These are phyloP conservation scores for Coregonus clupeaformis DNA, from an alignment of 2,113 vertebrate genomes.

Conservation along the genomic window DNA sequence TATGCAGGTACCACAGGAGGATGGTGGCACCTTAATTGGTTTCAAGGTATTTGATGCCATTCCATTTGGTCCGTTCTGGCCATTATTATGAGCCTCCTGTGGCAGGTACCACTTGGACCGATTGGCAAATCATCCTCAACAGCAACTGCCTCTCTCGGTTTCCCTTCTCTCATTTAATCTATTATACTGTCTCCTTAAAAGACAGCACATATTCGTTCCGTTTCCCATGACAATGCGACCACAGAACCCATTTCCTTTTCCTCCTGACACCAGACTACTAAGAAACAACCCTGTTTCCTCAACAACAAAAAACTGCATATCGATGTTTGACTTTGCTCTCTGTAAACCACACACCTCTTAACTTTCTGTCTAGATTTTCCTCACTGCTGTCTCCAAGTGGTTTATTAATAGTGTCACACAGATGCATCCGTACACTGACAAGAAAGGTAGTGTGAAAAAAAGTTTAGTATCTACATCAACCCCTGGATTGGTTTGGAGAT, in stretches of 20 bases:
- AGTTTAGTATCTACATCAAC: not conserved
- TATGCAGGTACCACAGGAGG: too few relatives aligned
- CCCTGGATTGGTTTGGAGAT: not conserved
- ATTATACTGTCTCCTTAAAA: not conserved
- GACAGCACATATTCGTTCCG: not conserved
- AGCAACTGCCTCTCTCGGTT: not conserved
- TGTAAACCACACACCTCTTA: not conserved
- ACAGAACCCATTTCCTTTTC: not conserved
- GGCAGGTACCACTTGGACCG: not conserved
- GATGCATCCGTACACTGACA: not conserved
- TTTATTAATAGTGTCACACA: conserved; percentile 1
- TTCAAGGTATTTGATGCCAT: too few relatives aligned
- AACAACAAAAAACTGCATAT: too few relatives aligned
- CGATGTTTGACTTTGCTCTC: not conserved
- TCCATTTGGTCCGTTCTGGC: too few relatives aligned
- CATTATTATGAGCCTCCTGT: too few relatives aligned
- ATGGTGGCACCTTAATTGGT: too few relatives aligned
- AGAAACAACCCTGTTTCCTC: conserved; percentile 3
- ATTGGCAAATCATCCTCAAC: not conserved
- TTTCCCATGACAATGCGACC: conserved; percentile 3
- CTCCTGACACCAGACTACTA: not conserved
- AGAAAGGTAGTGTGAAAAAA: not conserved
- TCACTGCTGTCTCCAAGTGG: not conserved
- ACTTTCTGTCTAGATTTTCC: not conserved
- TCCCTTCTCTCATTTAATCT: not conserved